Conservation (phyloP, 2,888 invertebrate genomes). For the Aplocera efformata region DNA sequence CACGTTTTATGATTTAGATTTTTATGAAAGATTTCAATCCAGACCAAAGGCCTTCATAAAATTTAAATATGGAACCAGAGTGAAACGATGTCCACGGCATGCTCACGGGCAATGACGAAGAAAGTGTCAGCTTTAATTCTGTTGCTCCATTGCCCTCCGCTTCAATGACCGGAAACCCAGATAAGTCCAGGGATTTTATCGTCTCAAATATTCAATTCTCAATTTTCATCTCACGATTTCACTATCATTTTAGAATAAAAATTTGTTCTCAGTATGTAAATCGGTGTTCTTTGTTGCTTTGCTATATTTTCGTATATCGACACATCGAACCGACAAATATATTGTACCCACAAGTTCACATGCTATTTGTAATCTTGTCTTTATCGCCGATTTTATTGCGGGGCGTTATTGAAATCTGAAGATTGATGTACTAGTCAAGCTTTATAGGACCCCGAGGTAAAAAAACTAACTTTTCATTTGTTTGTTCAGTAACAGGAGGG, state of each 20-base stretch:
- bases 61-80: too few relatives aligned
- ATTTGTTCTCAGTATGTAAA: constrained; percentile 43
- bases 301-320: constrained; percentile 40
- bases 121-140: constrained; percentile 47
- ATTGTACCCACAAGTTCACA: constrained; percentile 25
- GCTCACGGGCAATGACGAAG: constrained; percentile 35
- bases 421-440: constrained; percentile 21
- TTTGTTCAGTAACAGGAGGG: constrained; percentile 36
- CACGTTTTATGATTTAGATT: background rate
- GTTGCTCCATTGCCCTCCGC: constrained; percentile 45
- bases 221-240: constrained; percentile 43
- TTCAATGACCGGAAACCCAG: constrained; percentile 64
- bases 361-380: constrained; percentile 32
- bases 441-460: constrained; percentile 24
- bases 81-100: constrained; percentile 10
- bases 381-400: constrained; percentile 29
- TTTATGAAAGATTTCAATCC: constrained; percentile 2
- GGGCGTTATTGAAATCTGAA: constrained; percentile 27
- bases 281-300: constrained; percentile 41
- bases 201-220: constrained; percentile 47
- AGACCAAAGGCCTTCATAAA: too few relatives aligned
- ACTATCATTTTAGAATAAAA: constrained; percentile 35
- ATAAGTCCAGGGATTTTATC: constrained; percentile 53
- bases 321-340: constrained; percentile 33
- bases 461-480: constrained; percentile 43